Evolutionary conservation across 2,797 vertebrate genomes (phyloP).

Genomic region (Lepidocolaptes lacrymiger): DNA sequence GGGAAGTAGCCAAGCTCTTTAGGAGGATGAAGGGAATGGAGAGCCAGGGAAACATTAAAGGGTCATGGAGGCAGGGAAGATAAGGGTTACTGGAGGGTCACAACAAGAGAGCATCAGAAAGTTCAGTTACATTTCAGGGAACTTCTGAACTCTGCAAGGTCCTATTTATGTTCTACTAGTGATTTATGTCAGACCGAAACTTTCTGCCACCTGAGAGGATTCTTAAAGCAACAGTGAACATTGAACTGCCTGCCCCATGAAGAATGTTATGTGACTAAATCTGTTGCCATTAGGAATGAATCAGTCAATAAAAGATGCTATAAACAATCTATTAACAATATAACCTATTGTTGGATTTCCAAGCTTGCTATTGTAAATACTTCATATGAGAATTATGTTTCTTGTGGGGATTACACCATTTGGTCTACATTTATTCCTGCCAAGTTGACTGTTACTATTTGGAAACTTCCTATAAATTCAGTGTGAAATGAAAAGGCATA

Average conservation of each 20-base stretch:
- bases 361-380: slow-evolving; percentile 62
- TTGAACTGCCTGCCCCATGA: not conserved
- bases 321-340: slow-evolving; percentile 67
- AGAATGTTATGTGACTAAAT: slow-evolving; percentile 41
- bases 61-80: slow-evolving; percentile 22
- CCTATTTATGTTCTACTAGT: slow-evolving; percentile 13
- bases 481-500: slow-evolving; percentile 22
- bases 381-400: slow-evolving; percentile 64
- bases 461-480: slow-evolving; percentile 58
- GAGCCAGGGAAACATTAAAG: slow-evolving; percentile 42
- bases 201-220: slow-evolving; percentile 18
- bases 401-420: slow-evolving; percentile 63
- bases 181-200: not conserved
- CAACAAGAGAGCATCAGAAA: slow-evolving; percentile 23
- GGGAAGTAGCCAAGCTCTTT: slow-evolving; percentile 34
- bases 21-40: slow-evolving; percentile 12
- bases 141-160: slow-evolving; percentile 22
- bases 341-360: slow-evolving; percentile 58
- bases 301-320: slow-evolving; percentile 48
- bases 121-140: slow-evolving; percentile 34
- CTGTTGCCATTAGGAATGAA: slow-evolving; percentile 54
- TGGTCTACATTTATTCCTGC: slow-evolving; percentile 48
- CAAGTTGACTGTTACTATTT: slow-evolving; percentile 48
- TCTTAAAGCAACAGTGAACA: slow-evolving; percentile 32
- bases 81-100: slow-evolving; percentile 28